Percentiles rank a stretch among this genome's conserved stretches.
Conservation (phyloP, 1,140 invertebrate species). For the Ceratoteleas bidentatus region DNA sequence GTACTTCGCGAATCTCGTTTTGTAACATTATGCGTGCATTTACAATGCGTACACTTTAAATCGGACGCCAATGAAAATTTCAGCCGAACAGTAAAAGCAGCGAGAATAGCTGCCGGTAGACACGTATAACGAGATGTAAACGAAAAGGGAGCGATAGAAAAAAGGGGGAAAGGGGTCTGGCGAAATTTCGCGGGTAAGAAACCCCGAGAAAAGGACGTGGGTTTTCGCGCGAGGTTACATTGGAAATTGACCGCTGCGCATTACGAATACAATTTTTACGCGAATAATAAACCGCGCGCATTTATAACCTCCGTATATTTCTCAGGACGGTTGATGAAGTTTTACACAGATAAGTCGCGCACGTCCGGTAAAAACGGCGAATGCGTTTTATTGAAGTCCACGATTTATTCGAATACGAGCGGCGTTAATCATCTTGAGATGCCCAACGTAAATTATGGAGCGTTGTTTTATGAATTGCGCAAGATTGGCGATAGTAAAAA, state of each 20-base stretch:
- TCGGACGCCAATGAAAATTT: conserved; percentile 62
- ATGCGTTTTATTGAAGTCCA: conserved; percentile 42
- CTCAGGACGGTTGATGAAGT: conserved; percentile 29
- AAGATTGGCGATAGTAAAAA: conserved; percentile 47
- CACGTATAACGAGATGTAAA: conserved; percentile 75
- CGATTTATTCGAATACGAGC: conserved; percentile 40
- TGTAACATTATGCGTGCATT: conserved; percentile 36
- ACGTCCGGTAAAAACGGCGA: conserved; percentile 15
- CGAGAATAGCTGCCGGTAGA: conserved; percentile 33
- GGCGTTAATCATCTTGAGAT: conserved; percentile 35
- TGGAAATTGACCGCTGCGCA: conserved; percentile 28
- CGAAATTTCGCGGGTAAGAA: not conserved
- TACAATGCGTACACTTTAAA: conserved; percentile 33
- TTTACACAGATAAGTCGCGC: conserved; percentile 31
- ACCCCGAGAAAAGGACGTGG: conserved; percentile 9
- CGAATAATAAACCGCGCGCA: conserved; percentile 34
- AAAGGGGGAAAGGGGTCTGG: not conserved
- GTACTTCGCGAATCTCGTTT: conserved; percentile 32
- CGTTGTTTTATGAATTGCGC: conserved; percentile 51
- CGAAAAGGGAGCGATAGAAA: conserved; percentile 59
- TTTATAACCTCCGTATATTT: conserved; percentile 43
- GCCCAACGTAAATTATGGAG: conserved; percentile 36
- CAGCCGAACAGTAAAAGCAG: conserved; percentile 57
- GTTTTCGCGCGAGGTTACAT: conserved; percentile 4
- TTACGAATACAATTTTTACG: conserved; percentile 56